Conservation (phyloP, 2,113 vertebrate species). For the Equus quagga region DNA sequence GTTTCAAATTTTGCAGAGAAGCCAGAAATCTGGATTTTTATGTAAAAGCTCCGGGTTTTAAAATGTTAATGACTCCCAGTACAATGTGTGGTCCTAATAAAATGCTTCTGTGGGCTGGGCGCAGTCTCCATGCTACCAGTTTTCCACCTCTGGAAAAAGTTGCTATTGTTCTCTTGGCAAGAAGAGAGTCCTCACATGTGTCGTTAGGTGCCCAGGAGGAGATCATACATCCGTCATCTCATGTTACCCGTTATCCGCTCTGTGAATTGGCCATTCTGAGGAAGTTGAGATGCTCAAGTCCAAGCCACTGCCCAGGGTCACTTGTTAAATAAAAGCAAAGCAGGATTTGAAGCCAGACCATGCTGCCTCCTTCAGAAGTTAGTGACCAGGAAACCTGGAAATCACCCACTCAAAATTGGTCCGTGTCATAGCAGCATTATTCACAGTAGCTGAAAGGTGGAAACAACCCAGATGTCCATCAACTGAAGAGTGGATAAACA, state of each 20-base stretch:
- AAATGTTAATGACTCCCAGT: background rate
- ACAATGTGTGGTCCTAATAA: background rate
- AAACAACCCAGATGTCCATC: no score
- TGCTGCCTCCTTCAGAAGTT: background rate
- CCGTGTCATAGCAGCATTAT: background rate
- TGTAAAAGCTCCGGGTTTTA: background rate
- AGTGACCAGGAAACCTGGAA: background rate
- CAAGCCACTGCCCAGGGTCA: background rate
- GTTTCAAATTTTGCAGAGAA: background rate
- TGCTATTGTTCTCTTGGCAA: background rate
- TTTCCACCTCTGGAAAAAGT: background rate
- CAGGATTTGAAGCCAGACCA: background rate
- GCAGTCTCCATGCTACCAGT: accelerated
- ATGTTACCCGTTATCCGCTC: background rate
- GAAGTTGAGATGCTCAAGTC: no score
- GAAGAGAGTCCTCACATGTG: background rate
- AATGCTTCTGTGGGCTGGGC: background rate
- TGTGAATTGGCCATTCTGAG: background rate
- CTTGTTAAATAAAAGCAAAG: background rate
- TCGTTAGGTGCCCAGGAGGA: background rate
- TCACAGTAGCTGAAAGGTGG: accelerated
- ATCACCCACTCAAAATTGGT: background rate
- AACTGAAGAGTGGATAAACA: accelerated
- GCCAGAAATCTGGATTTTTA: background rate
- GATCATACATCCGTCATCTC: background rate